Evolutionary conservation across 2,797 vertebrate genomes (phyloP).

Genomic region (Eulemur albifrons): DNA sequence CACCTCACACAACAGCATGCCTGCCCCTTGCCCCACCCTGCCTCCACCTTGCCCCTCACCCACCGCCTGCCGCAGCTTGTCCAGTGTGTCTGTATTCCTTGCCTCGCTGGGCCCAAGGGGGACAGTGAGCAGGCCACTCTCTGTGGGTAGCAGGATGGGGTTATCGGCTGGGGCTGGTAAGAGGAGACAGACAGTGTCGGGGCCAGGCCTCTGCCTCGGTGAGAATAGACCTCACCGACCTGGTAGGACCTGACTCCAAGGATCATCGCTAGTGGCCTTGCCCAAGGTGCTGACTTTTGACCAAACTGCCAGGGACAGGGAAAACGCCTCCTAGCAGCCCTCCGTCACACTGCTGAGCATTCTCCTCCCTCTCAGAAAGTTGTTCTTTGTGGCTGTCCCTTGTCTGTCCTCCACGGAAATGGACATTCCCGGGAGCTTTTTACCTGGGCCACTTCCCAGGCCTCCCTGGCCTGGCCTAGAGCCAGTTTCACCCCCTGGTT

Average conservation of each 20-base stretch:
- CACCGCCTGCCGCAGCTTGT: slow-evolving; percentile 82
- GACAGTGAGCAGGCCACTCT: slow-evolving; percentile 77
- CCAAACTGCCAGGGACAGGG: background rate
- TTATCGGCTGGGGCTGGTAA: background rate
- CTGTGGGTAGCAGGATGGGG: slow-evolving; percentile 55
- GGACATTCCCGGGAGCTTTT: background rate
- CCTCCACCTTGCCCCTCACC: slow-evolving; percentile 39
- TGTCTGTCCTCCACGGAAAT: background rate
- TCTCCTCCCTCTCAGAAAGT: background rate
- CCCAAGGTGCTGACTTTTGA: background rate
- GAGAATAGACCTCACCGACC: background rate
- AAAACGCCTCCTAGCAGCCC: background rate
- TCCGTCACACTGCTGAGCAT: background rate
- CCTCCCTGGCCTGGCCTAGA: background rate
- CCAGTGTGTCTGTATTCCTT: slow-evolving; percentile 77
- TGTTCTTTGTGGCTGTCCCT: background rate
- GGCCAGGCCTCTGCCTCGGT: background rate
- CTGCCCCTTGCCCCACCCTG: background rate
- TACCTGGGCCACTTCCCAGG: background rate
- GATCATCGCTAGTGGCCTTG: background rate
- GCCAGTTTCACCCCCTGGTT: background rate
- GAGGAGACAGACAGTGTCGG: background rate
- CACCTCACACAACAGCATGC: background rate
- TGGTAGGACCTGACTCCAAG: background rate
- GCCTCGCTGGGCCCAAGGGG: slow-evolving; percentile 73